Conservation (phyloP, 2,113 vertebrate species). For the Antennarius striatus region DNA sequence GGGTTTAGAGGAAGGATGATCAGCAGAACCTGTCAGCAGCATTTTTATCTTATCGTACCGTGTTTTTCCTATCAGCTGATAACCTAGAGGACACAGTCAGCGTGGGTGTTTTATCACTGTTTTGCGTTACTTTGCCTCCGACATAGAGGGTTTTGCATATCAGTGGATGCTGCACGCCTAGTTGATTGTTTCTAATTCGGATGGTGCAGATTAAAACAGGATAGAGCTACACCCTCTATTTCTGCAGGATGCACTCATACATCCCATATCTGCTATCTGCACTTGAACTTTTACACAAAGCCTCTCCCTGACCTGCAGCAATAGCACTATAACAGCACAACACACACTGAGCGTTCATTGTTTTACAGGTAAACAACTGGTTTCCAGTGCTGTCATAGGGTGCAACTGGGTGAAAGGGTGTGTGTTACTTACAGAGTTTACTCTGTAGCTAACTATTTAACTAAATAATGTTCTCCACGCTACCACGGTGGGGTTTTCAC, state of each 20-base stretch:
- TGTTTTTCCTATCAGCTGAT: no score
- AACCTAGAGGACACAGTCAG: no score
- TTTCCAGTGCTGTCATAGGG: constrained; percentile 39
- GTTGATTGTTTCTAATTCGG: no score
- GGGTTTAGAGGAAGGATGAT: constrained; percentile 15
- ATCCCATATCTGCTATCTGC: constrained; percentile 12
- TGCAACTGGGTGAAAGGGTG: constrained; percentile 16
- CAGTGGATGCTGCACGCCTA: no score
- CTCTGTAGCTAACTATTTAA: not conserved
- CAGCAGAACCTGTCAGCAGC: constrained; percentile 4
- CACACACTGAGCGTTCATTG: constrained; percentile 4
- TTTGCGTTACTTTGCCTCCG: no score
- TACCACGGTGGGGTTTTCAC: constrained; percentile 63
- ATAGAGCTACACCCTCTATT: no score
- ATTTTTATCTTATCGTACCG: not conserved
- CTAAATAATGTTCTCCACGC: not conserved
- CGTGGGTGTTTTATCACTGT: no score
- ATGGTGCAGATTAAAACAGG: no score
- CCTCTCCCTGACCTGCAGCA: no score
- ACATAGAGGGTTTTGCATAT: no score
- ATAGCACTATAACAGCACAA: not conserved
- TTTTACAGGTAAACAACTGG: constrained; percentile 44
- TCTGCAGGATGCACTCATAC: no score
- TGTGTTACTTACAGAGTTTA: constrained; percentile 24
- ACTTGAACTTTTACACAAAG: constrained; percentile 9